Evolutionary conservation across 2,888 invertebrate species (phyloP).

Genomic region (Eledone cirrhosa): DNA sequence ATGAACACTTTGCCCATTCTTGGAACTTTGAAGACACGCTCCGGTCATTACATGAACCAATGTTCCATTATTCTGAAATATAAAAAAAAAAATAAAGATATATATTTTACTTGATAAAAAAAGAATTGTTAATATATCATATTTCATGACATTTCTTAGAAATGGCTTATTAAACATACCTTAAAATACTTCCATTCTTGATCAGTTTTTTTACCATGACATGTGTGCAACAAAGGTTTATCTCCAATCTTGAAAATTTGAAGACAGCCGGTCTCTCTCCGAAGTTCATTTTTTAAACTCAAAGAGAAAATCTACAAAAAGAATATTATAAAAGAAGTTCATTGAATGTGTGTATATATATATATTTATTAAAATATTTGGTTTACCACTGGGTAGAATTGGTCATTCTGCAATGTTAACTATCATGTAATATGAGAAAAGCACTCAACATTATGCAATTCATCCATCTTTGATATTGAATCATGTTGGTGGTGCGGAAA

Average conservation of each 20-base stretch:
- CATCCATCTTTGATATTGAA: too few species aligned
- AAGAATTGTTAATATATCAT: not conserved
- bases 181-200: conserved; percentile 65
- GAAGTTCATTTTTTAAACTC: conserved; percentile 57
- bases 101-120: not conserved
- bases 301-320: conserved; percentile 60
- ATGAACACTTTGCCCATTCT: not conserved
- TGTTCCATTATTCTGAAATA: conserved; percentile 16
- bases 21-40: conserved; percentile 15
- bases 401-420: too few species aligned
- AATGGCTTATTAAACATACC: conserved; percentile 39
- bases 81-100: not conserved
- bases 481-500: too few species aligned
- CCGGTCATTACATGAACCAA: conserved; percentile 7
- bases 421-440: too few species aligned
- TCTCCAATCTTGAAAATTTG: conserved; percentile 39
- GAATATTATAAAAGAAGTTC: not conserved
- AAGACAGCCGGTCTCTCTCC: conserved; percentile 64
- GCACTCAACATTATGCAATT: too few species aligned
- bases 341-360: too few species aligned
- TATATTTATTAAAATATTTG: too few species aligned
- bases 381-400: too few species aligned
- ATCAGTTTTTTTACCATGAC: conserved; percentile 49
- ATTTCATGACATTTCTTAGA: not conserved
- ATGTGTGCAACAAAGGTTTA: conserved; percentile 53